phyloP scores from a whole-genome alignment of 2,888 invertebrate species.

The Papilio gigon region DNA sequence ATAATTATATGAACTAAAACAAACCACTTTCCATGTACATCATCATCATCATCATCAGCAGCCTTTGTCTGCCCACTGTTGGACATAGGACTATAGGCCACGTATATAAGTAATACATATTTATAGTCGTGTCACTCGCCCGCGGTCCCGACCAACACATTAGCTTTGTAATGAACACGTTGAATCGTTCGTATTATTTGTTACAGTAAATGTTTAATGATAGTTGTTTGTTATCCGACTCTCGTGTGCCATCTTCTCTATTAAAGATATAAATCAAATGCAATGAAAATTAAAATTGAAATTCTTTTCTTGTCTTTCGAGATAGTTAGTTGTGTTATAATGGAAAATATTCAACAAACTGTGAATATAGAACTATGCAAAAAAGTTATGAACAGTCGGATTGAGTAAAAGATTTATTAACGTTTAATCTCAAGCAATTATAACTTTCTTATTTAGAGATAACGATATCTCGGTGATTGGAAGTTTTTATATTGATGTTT shows the following conservation, averaged over 20 bases:
- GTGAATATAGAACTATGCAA: background rate
- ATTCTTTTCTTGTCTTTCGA: too few relatives aligned
- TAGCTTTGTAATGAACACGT: constrained; percentile 3
- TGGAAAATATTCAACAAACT: background rate
- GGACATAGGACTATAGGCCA: too few relatives aligned
- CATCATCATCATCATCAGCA: too few relatives aligned
- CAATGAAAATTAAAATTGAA: background rate
- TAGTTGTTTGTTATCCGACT: background rate
- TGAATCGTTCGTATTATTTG: background rate
- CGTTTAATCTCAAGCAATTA: background rate
- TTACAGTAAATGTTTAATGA: background rate
- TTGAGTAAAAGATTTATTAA: background rate
- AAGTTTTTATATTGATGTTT: background rate
- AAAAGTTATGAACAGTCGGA: background rate
- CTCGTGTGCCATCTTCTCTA: too few relatives aligned
- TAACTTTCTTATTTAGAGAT: background rate
- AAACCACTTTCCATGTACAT: too few relatives aligned
- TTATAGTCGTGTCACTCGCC: too few relatives aligned
- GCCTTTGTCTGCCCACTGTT: too few relatives aligned
- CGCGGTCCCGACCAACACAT: background rate
- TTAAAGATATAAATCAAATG: background rate
- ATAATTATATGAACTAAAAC: too few relatives aligned
- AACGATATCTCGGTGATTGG: background rate
- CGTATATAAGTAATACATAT: too few relatives aligned
- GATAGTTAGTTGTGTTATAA: too few relatives aligned